These are phyloP conservation scores for Zoanthus gigantus DNA, from an alignment of 92 coral and sea anemone species.

Conservation along the genomic window DNA sequence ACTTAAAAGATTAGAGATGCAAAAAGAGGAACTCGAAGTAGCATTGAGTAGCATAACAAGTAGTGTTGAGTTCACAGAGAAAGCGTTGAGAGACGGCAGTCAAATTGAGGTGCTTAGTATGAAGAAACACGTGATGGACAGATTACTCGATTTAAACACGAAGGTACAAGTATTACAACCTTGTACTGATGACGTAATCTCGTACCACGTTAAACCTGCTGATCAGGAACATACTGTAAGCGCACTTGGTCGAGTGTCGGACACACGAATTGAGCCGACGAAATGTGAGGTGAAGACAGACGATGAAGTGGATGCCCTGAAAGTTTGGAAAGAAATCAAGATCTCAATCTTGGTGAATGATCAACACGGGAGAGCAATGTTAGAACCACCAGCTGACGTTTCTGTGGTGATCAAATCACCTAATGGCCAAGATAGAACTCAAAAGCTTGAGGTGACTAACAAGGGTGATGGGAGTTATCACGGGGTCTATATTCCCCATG, in stretches of 20 bases:
- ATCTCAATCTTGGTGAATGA: background rate
- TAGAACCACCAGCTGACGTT: background rate
- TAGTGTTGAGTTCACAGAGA: background rate
- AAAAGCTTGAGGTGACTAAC: background rate
- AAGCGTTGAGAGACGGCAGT: background rate
- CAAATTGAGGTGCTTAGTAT: background rate
- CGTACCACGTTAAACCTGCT: background rate
- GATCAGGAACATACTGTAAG: background rate
- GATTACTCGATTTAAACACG: background rate
- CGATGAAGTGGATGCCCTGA: background rate
- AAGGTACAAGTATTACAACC: background rate
- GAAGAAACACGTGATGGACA: background rate
- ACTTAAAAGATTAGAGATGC: background rate
- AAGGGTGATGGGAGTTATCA: background rate
- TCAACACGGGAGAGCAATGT: background rate
- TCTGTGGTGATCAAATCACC: background rate
- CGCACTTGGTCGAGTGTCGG: constrained; percentile 1
- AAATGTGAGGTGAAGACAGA: background rate
- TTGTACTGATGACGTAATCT: background rate
- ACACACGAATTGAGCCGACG: background rate
- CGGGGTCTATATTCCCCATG: background rate
- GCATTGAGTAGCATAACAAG: background rate
- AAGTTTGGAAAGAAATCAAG: background rate
- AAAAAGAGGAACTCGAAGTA: background rate
- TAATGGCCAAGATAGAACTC: background rate